Conservation (phyloP, 2,113 vertebrate genomes). For the Prionailurus bengalensis region DNA sequence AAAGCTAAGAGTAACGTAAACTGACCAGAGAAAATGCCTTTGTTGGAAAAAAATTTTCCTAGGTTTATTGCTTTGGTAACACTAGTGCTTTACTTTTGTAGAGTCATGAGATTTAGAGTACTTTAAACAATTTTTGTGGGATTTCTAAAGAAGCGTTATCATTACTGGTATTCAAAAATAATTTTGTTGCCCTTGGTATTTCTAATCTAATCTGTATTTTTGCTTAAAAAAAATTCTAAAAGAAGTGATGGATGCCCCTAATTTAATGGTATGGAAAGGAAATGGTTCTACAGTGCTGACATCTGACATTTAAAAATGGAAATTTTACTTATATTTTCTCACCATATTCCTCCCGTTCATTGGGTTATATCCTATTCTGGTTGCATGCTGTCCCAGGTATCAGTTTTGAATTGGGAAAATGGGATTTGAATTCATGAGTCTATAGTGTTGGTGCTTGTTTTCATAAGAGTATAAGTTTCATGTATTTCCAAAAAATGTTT, state of each 20-base stretch:
- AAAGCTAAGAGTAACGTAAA: conserved; percentile 23
- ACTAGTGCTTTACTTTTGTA: neutral
- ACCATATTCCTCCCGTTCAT: neutral
- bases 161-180: neutral
- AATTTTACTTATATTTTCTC: neutral
- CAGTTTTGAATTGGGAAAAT: neutral
- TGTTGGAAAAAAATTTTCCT: conserved; percentile 35
- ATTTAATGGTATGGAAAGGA: neutral
- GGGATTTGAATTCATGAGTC: neutral
- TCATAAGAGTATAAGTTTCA: neutral
- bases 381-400: neutral
- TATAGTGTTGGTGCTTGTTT: neutral
- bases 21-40: conserved; percentile 39
- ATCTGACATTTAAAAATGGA: neutral
- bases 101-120: conserved; percentile 14
- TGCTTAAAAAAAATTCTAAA: neutral
- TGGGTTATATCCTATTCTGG: neutral
- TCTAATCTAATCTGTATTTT: neutral
- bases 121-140: conserved; percentile 4
- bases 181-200: neutral
- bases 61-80: conserved; percentile 68
- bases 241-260: neutral
- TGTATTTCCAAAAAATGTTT: neutral
- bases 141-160: neutral
- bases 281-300: neutral